A percentile compares a stretch with the other conserved stretches of the same genome.
Conservation (phyloP, 2,888 invertebrate genomes). For the Eupithecia subfuscata region DNA sequence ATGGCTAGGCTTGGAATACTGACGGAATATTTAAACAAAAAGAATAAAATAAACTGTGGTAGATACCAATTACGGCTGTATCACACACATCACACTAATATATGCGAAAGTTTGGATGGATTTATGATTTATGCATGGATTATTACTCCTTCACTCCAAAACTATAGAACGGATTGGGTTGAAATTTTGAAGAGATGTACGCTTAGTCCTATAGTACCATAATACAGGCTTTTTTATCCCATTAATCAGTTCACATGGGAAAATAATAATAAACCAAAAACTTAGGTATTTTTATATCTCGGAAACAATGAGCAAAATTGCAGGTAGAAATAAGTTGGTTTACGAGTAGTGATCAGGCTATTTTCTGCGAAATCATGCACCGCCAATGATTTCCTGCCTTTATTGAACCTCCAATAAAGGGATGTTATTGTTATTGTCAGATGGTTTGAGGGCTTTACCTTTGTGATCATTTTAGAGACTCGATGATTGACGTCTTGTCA, state of each 20-base stretch:
- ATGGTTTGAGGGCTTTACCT: not conserved
- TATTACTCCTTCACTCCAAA: no score
- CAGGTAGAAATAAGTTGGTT: not conserved
- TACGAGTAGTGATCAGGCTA: not conserved
- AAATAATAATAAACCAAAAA: not conserved
- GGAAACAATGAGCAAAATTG: not conserved
- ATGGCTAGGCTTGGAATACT: constrained; percentile 4
- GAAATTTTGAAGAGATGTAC: not conserved
- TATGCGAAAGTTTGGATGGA: not conserved
- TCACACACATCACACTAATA: not conserved
- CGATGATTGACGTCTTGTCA: not conserved
- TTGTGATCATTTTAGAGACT: not conserved
- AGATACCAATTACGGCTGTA: not conserved
- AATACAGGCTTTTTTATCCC: no score
- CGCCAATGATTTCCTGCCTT: not conserved
- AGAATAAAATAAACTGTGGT: not conserved
- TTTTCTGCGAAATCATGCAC: not conserved
- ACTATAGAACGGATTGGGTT: not conserved
- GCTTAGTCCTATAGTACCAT: no score
- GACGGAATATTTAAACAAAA: not conserved
- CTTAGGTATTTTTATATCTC: not conserved
- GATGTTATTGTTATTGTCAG: not conserved
- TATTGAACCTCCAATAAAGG: not conserved
- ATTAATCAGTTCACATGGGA: no score
- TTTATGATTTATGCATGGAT: no score